Evolutionary conservation across 2,113 vertebrate genomes (phyloP), one percentile per base, ranked within the genome.

Genomic region (Jacana jacana): DNA sequence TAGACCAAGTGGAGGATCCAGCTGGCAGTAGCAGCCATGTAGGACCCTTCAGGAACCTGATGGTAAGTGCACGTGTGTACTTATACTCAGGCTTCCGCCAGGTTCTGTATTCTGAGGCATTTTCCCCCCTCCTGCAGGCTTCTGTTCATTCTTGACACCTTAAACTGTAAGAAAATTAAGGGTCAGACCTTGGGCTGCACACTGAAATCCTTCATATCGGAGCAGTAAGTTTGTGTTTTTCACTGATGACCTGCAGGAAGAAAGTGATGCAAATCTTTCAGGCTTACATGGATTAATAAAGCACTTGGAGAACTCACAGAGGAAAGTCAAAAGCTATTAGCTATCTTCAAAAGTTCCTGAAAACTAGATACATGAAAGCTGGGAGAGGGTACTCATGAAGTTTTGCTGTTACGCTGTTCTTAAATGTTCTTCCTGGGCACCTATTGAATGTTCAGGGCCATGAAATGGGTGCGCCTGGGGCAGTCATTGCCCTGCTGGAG

Each of bases 1-100:
- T 98, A 98, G 98, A 98, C 94, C 97, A 98, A 97, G 97, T 96
- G 98, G 98, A 98, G 97, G 96, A 96, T 96, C 97, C 97, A 97
- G 97, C 97, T 97, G 98, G 97, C 97, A 95, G 97, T 97, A 97
- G 97, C 96, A 92, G 96, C 97, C 97, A 95, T 97, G 97, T 98
- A 98, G 97, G 98, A 98, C 95, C 98, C 97, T 97, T 88, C 97
- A 97, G 97, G 97, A 98, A 95, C 97, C 97, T 95, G 93, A 97
- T 98, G 97, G 98, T 98, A 97, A 98, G 98, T 98, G 98, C 98
- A 97, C 96, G 89, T 70, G 97, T 98, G 98, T 98, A 75, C 98
- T 98, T 98, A 97, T 97, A 70, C 96, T 98, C 98, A 98, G 97
- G 97, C 81, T 95, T 97, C 97, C 96, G 95, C 52, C 52, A 96